Evolutionary conservation across 2,797 vertebrate species (phyloP).

Genomic region (Smutsia temminckii): DNA sequence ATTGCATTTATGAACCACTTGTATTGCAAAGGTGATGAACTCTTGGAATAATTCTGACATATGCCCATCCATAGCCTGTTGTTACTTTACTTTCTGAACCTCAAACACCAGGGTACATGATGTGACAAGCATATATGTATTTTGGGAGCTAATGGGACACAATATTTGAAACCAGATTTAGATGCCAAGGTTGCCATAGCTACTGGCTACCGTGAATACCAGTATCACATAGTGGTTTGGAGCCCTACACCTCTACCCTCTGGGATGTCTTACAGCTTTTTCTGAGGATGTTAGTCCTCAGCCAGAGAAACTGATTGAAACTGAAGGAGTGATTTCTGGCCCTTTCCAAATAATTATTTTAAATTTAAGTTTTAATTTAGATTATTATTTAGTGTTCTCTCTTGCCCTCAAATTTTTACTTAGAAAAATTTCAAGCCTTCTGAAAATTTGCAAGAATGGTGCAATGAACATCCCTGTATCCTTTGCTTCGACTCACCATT

Average conservation of each 20-base stretch:
- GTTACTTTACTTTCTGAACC: constrained; percentile 44
- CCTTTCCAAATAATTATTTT: not conserved
- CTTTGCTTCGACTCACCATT: not conserved
- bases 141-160: constrained; percentile 35
- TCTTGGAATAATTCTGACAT: constrained; percentile 2
- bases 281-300: not conserved
- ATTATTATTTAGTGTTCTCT: not conserved
- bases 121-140: not conserved
- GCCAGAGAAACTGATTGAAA: not conserved
- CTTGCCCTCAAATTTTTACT: not conserved
- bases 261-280: not conserved
- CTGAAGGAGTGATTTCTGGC: not conserved
- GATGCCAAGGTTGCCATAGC: not conserved
- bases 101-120: not conserved
- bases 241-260: not conserved
- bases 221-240: not conserved
- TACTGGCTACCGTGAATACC: not conserved
- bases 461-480: not conserved
- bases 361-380: not conserved
- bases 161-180: constrained; percentile 46
- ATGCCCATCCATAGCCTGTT: not conserved
- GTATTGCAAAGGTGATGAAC: not conserved
- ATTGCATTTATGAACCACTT: not conserved
- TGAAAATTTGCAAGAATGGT: not conserved
- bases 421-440: not conserved